Base-by-base conservation (phyloP, 2,888 invertebrate genomes). In the Priocnemis perturbator region DNA sequence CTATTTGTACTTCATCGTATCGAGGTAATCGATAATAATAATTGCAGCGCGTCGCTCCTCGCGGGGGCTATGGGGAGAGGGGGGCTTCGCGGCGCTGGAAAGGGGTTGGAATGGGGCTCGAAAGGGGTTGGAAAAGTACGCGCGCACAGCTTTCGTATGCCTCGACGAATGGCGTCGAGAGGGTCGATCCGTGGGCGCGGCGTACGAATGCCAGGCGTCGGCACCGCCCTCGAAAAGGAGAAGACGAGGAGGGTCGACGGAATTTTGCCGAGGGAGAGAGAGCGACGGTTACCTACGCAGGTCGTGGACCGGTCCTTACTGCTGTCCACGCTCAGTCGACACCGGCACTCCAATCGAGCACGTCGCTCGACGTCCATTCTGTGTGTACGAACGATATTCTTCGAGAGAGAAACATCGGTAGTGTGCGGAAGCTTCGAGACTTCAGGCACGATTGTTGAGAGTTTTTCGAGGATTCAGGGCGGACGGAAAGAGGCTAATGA, bases 11-110 rank as follows among this genome's bases (percentile, higher is more conserved):
- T 77, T 78, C 73, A 78, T 82, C 75, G 71, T 75, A 82, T 81
- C 74, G 78, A 71, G 73, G 79, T 79, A 84, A 84, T 84, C 83
- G 80, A 83, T 83, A 84, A 84, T 81, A 82, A 83, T 84, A 84
- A 84, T 83, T 81, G 78, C 80, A 76, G 70, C 70, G 66, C 73
- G 70, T 61, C 75, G 71, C 60, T 52, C 60, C 60, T 47, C 21
- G 20, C 37, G 23, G 23, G 11, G 30, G n/a, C 11, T 17, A 7
- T 11, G 7, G 4, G 37, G 37, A 17, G 50, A 50, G 50, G 17
- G 19, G 50, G 19, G 50, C 19, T 17, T 1, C 5, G 50, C 17
- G 50, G 17, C 11, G 50, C 3, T 50, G 50, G 50, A n/a, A 53
- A 21, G 45, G 23, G 74, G 69, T 72, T 72, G 74, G 59, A 64